Percentiles rank a stretch among this genome's conserved stretches.
Conservation (phyloP, 2,113 vertebrate genomes). For the Labrus mixtus region DNA sequence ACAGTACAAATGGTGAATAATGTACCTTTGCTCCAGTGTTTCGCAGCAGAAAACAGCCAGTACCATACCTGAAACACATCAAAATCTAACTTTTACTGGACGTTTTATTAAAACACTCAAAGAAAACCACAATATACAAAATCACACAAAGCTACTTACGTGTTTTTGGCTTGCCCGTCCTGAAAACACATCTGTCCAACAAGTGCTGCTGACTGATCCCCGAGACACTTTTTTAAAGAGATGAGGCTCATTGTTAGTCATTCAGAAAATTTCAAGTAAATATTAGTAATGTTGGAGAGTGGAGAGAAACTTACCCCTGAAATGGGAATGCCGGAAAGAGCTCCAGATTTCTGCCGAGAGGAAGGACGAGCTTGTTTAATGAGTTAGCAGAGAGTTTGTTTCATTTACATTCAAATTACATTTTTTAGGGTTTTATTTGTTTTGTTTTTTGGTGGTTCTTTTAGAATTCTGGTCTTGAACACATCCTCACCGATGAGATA, state of each 20-base stretch:
- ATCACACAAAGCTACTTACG: conserved; percentile 80
- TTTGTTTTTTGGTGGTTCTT: neutral
- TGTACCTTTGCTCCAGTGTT: conserved; percentile 93
- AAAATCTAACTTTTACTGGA: neutral
- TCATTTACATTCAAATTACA: neutral
- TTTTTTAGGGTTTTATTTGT: neutral
- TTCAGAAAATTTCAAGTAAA: neutral
- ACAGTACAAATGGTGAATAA: too few species aligned
- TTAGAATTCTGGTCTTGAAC: too few species aligned
- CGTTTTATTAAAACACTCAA: neutral
- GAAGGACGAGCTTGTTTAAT: neutral
- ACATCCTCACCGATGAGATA: neutral
- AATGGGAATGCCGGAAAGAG: conserved; percentile 92
- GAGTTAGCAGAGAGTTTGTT: neutral
- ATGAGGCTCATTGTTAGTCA: neutral
- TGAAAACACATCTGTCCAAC: conserved; percentile 97
- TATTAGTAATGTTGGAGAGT: too few species aligned
- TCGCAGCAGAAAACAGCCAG: conserved; percentile 93
- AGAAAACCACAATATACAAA: neutral
- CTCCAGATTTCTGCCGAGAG: conserved; percentile 88
- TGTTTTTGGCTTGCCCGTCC: conserved; percentile 95
- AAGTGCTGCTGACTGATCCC: conserved; percentile 93
- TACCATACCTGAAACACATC: conserved; percentile 88
- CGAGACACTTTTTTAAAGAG: conserved; percentile 65
- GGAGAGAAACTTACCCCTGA: conserved; percentile 89